Conservation (phyloP, 2,888 invertebrate genomes). For the Metopia argyrocephala region DNA sequence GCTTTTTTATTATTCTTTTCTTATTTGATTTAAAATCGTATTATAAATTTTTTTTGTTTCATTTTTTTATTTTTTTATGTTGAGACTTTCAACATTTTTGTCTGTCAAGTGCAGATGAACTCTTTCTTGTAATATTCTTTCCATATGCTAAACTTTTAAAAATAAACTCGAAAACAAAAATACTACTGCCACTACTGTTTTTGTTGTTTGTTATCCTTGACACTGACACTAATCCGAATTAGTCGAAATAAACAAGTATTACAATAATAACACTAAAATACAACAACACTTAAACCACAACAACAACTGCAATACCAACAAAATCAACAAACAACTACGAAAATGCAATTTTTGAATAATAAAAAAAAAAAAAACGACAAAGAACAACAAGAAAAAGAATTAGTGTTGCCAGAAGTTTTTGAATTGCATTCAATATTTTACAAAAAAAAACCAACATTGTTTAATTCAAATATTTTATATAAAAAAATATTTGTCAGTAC, state of each 20-base stretch:
- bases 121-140: conserved; percentile 6
- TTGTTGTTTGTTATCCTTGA: conserved; percentile 40
- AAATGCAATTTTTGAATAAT: conserved; percentile 52
- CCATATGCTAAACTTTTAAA: background rate
- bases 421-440: too few relatives aligned
- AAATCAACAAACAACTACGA: conserved; percentile 46
- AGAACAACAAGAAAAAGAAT: too few relatives aligned
- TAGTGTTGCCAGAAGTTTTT: too few relatives aligned
- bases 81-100: background rate
- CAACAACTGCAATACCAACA: conserved; percentile 14
- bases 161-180: background rate
- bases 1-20: background rate
- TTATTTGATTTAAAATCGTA: background rate
- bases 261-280: conserved; percentile 59
- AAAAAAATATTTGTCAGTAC: too few relatives aligned
- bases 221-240: conserved; percentile 63
- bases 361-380: background rate
- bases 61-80: background rate
- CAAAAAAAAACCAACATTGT: too few relatives aligned
- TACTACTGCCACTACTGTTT: background rate
- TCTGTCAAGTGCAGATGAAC: conserved; percentile 10
- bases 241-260: conserved; percentile 59
- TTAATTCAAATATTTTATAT: too few relatives aligned
- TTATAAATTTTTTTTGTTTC: background rate
- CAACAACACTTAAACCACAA: conserved; percentile 50